Percentiles rank a stretch among this genome's conserved stretches.
Evolutionary conservation across 2,888 invertebrate genomes (phyloP).

Genomic region (Trissolcus brochymenae): DNA sequence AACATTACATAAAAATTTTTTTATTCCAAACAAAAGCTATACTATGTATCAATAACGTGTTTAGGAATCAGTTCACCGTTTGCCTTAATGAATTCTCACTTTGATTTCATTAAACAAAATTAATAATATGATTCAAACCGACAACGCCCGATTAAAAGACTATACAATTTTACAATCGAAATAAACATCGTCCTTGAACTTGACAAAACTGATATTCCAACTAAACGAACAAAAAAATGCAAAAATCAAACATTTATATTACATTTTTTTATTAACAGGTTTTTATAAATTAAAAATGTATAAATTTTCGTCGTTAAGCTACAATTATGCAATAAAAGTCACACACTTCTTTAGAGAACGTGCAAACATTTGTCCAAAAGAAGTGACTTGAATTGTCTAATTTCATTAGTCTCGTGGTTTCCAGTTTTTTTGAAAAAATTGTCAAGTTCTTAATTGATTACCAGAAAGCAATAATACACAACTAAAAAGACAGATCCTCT

Average conservation of each 20-base stretch:
- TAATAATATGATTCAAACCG: conserved; percentile 15
- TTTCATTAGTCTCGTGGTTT: conserved; percentile 18
- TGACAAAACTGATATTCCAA: conserved; percentile 6
- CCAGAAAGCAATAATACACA: conserved; percentile 18
- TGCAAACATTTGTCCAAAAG: conserved; percentile 36
- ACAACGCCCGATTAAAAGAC: conserved; percentile 9
- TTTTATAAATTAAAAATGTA: conserved; percentile 44
- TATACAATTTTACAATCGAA: background rate
- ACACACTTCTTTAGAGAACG: conserved; percentile 39
- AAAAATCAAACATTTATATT: conserved; percentile 36
- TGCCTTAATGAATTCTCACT: conserved; percentile 6
- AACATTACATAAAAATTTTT: conserved; percentile 31
- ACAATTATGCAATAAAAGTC: conserved; percentile 28
- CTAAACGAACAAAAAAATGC: conserved; percentile 15
- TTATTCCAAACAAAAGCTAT: conserved; percentile 23
- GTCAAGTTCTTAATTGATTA: conserved; percentile 28
- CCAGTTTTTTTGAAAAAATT: conserved; percentile 12
- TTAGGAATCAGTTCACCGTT: conserved; percentile 41
- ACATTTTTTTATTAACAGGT: conserved; percentile 50
- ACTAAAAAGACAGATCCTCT: conserved; percentile 17
- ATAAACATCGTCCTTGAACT: too few relatives aligned
- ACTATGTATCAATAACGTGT: conserved; percentile 29
- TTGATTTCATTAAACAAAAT: background rate
- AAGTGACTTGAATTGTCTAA: conserved; percentile 31
- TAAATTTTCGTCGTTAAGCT: conserved; percentile 40